These are phyloP conservation scores for Parazoanthus atlanticus DNA, from an alignment of 92 coral and sea anemone species.

Conservation along the genomic window DNA sequence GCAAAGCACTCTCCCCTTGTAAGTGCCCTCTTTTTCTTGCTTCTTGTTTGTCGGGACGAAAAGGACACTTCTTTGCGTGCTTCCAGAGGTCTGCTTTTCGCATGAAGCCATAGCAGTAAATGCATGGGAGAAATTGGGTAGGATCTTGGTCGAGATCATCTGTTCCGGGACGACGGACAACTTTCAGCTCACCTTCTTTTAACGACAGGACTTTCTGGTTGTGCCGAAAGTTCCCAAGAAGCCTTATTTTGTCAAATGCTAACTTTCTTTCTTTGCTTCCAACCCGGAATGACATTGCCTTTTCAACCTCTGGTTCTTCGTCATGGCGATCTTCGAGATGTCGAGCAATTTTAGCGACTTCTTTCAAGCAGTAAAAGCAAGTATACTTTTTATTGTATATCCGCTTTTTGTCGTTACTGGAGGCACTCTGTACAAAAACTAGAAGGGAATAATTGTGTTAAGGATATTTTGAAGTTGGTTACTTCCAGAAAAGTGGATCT, in stretches of 20 bases:
- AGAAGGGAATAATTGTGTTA: no score
- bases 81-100: no score
- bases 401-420: constrained; percentile 7
- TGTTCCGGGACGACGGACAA: constrained; percentile 1
- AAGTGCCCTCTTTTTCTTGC: no score
- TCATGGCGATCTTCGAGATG: constrained; percentile 38
- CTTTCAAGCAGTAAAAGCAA: constrained; percentile 44
- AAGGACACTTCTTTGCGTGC: no score
- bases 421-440: constrained; percentile 11
- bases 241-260: neutral
- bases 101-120: no score
- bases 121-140: no score
- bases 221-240: no score
- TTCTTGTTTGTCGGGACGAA: no score
- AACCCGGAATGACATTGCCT: no score
- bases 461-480: no score
- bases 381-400: constrained; percentile 22
- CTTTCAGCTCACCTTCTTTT: constrained; percentile 41
- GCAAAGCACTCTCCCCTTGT: constrained; percentile 26
- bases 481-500: no score
- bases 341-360: constrained; percentile 37
- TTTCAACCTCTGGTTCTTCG: neutral
- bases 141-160: neutral
- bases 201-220: neutral
- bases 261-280: no score